These are phyloP conservation scores for Steinernema hermaphroditum DNA, from an alignment of 2,888 invertebrate species.

Conservation along the genomic window DNA sequence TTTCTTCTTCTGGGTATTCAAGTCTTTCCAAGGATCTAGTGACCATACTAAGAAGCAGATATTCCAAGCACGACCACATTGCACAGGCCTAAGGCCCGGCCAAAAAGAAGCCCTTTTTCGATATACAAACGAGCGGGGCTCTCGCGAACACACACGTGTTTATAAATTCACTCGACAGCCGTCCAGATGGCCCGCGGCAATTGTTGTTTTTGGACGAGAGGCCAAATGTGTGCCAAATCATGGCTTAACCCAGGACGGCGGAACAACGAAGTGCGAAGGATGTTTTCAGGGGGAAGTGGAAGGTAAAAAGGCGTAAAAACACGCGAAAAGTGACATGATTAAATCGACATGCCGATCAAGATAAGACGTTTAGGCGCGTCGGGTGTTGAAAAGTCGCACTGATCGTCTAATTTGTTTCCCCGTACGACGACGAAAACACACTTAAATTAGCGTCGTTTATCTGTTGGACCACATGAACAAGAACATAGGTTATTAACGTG, in stretches of 20 bases:
- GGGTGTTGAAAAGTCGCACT: neutral
- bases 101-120: neutral
- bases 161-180: neutral
- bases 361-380: conserved; percentile 17
- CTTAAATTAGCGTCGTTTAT: conserved; percentile 1
- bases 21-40: too few species aligned
- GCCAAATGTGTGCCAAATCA: neutral
- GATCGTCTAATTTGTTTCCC: neutral
- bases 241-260: neutral
- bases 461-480: neutral
- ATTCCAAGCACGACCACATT: too few species aligned
- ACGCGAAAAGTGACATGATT: conserved; percentile 26
- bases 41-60: too few species aligned
- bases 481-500: too few species aligned
- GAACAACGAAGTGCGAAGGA: neutral
- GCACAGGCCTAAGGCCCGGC: too few species aligned
- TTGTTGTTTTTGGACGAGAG: conserved; percentile 11
- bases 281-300: neutral
- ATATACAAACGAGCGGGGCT: neutral
- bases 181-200: neutral
- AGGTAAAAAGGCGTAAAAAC: neutral
- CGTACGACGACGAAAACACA: neutral
- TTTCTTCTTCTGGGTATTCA: too few species aligned
- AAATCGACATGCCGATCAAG: conserved; percentile 20
- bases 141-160: conserved; percentile 11